Evolutionary conservation across 2,113 vertebrate genomes (phyloP), one percentile per base, ranked within the genome.

Genomic region (Pteruthius melanotis): DNA sequence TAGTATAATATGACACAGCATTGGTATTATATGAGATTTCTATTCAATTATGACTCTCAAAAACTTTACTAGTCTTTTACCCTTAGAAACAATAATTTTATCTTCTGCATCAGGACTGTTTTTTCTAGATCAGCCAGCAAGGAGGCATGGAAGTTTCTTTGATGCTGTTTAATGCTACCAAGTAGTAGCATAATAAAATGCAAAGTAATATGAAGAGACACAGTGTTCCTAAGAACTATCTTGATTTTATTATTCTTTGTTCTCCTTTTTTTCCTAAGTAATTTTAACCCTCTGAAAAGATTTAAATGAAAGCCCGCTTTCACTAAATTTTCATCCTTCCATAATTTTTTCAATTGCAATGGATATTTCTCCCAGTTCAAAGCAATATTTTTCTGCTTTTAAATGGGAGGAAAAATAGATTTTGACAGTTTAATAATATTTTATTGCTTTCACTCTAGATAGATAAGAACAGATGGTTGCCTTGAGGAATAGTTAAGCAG

Each of bases 401-500:
- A 90, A 81, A 94, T 89, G 33, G n/a, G 23, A 84, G 20, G 75
- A 28, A 92, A 93, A 94, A 92, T 68, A 87, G n/a, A 94, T 92
- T 91, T 86, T 91, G 83, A 92, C 94, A 87, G 60, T 84, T 90
- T 90, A 95, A 91, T 96, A 87, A 81, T 91, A 83, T 83, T 90
- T 81, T 93, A 91, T 65, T 92, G 64, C 53, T 81, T 95, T 94
- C 40, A 83, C n/a, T 96, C 47, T 66, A 71, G 74, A 80, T 60
- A 92, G 52, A 94, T 90, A 87, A 80, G 89, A 95, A 49, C 42
- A 93, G 78, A 89, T 91, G 75, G 79, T 78, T 89, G 90, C 92
- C 94, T 92, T 91, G 60, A 96, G 92, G 83, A 89, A 13, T 21
- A 93, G 60, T 90, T 96, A 92, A 86, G 42, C 23, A 79, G 57